Base-by-base conservation (phyloP, 2,888 invertebrate species). In the Philopedon plagiatum region DNA sequence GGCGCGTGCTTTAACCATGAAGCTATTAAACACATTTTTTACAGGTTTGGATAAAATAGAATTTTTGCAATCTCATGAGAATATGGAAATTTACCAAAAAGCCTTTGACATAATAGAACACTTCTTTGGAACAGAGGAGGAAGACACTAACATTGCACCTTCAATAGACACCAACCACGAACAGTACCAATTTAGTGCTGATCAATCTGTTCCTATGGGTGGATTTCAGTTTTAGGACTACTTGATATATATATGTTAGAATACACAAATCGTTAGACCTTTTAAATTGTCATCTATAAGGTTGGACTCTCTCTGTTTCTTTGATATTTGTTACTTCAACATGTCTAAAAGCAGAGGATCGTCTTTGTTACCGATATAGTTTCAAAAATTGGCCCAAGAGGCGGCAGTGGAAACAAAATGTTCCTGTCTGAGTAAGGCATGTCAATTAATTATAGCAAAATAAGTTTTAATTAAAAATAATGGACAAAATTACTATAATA, bases 21-120 rank as follows among this genome's bases (percentile, higher is more conserved):
- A 29, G 26, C 8, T 23, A 18, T 56, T 5, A 57, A 11, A 4
- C 29, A 0, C 9, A 15, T 56, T 29, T 61, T 56, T 76, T 86
- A 13, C 82, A 96, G 96, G 98, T 83, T 88, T 99, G 84, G 98
- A 99, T 85, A 98, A 98, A 89, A 97, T 99, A 78, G 98, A 99
- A 87, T 98, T 95, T 86, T 89, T 99, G 61, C 98, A 99, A 86
- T 96, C 97, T 49, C 98, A 99, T 85, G 96, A 97, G 85, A 98
- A 98, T 84, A 91, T 95, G 85, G 98, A 98, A 80, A 96, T 99
- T 78, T 99, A 98, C 87, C 94, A 97, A 86, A 98, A 98, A 86
- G 95, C 98, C 60, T 98, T 96, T 85, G 95, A 97, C 84, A 97
- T 99, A 79, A 98, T 99, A 80, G 98, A 98, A 86, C 93, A 93